These are phyloP conservation scores for Gouania willdenowi DNA, from an alignment of 2,797 vertebrate species.

Conservation along the genomic window DNA sequence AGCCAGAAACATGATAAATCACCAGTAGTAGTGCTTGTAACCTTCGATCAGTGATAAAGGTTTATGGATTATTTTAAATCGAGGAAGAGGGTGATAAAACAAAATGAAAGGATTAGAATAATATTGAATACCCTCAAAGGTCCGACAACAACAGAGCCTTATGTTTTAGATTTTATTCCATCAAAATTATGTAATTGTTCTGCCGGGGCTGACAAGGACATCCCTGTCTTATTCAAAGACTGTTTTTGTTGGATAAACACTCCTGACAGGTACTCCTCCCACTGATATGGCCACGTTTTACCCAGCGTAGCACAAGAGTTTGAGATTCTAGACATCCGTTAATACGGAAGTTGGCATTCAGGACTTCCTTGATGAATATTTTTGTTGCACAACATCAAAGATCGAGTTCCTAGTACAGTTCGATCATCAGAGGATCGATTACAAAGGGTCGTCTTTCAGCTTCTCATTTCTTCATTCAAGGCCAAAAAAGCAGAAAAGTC, in stretches of 20 bases:
- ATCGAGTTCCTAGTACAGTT: slow-evolving; percentile 14
- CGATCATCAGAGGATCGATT: slow-evolving; percentile 32
- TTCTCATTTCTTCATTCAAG: slow-evolving; percentile 11
- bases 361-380: slow-evolving; percentile 26
- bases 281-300: slow-evolving; percentile 29
- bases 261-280: slow-evolving; percentile 17
- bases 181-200: slow-evolving; percentile 2
- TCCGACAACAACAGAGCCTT: slow-evolving; percentile 8
- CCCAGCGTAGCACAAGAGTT: slow-evolving; percentile 4
- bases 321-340: slow-evolving; percentile 25
- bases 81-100: slow-evolving; percentile 11
- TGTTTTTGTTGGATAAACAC: slow-evolving; percentile 14
- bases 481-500: slow-evolving; percentile 22
- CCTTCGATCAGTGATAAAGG: not conserved
- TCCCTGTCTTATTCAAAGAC: slow-evolving; percentile 2
- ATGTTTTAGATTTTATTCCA: not conserved
- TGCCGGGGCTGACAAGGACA: slow-evolving; percentile 8
- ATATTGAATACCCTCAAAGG: slow-evolving; percentile 1
- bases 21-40: not conserved
- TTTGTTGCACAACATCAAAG: slow-evolving; percentile 29
- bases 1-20: slow-evolving; percentile 6
- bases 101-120: slow-evolving; percentile 6
- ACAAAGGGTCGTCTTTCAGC: slow-evolving; percentile 4
- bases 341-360: slow-evolving; percentile 19
- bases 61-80: not conserved